These are phyloP conservation scores for Oryzias woworae DNA, from an alignment of 2,113 vertebrate genomes.

Conservation along the genomic window DNA sequence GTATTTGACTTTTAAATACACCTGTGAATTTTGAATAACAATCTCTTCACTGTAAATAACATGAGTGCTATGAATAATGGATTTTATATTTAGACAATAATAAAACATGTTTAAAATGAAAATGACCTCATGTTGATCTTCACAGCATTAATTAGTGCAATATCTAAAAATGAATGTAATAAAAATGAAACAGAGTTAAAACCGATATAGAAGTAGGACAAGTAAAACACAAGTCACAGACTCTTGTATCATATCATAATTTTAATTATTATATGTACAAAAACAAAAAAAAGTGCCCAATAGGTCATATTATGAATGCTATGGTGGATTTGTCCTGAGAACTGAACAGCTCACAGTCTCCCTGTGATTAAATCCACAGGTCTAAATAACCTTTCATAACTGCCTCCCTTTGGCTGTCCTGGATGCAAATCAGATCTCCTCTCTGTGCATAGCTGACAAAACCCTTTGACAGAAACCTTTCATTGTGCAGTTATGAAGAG, in stretches of 20 bases:
- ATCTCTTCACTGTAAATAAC: no score
- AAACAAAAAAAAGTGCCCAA: constrained; percentile 35
- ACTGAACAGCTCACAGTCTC: constrained; percentile 19
- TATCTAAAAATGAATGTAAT: not conserved
- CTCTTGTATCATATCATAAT: constrained; percentile 16
- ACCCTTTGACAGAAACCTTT: constrained; percentile 50
- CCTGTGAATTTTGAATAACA: no score
- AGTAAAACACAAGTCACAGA: constrained; percentile 6
- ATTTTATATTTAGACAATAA: no score
- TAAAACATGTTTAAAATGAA: not conserved
- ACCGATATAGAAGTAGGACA: not conserved
- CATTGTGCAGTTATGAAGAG: constrained; percentile 36
- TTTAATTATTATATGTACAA: constrained; percentile 61
- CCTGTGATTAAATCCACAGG: constrained; percentile 9
- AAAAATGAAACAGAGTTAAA: not conserved
- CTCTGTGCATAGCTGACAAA: constrained; percentile 43
- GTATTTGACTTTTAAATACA: no score
- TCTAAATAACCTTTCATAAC: constrained; percentile 3
- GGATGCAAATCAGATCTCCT: constrained; percentile 17
- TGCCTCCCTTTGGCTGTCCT: constrained; percentile 21
- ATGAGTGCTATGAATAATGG: no score
- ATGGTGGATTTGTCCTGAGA: constrained; percentile 33
- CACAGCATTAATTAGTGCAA: not conserved
- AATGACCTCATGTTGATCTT: not conserved
- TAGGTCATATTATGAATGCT: constrained; percentile 10